These are phyloP conservation scores for Datnioides undecimradiatus DNA, from an alignment of 2,113 vertebrate species.

Conservation along the genomic window DNA sequence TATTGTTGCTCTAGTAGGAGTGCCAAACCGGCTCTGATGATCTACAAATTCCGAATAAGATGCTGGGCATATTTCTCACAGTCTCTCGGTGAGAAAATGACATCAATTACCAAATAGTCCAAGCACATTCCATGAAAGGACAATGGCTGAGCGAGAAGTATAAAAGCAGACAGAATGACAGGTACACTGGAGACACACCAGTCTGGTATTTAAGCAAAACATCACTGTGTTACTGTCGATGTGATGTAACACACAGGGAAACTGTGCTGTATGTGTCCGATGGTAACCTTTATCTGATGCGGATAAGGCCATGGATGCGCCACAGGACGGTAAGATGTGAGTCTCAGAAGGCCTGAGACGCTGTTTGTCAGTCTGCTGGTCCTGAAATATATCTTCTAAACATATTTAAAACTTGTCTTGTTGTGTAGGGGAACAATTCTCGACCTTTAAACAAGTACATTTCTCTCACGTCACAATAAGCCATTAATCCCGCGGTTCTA, in stretches of 20 bases:
- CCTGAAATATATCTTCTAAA: not conserved
- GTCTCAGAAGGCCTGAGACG: not conserved
- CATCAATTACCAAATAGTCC: slow-evolving; percentile 39
- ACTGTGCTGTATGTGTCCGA: not conserved
- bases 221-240: not conserved
- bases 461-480: not conserved
- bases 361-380: not conserved
- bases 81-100: slow-evolving; percentile 7
- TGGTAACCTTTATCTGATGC: not conserved
- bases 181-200: not conserved
- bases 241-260: slow-evolving; percentile 8
- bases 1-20: too few relatives aligned
- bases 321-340: not conserved
- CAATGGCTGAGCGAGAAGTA: slow-evolving; percentile 13
- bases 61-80: slow-evolving; percentile 56
- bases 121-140: slow-evolving; percentile 18
- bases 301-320: not conserved
- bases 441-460: not conserved
- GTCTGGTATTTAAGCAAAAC: slow-evolving; percentile 4
- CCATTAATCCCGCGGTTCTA: not conserved
- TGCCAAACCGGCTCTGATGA: slow-evolving; percentile 34
- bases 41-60: slow-evolving; percentile 38
- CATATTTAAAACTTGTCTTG: not conserved
- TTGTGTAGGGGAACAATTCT: not conserved
- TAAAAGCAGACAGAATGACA: not conserved